Conservation (phyloP, 2,888 invertebrate species). For the Protodeltote pygarga region DNA sequence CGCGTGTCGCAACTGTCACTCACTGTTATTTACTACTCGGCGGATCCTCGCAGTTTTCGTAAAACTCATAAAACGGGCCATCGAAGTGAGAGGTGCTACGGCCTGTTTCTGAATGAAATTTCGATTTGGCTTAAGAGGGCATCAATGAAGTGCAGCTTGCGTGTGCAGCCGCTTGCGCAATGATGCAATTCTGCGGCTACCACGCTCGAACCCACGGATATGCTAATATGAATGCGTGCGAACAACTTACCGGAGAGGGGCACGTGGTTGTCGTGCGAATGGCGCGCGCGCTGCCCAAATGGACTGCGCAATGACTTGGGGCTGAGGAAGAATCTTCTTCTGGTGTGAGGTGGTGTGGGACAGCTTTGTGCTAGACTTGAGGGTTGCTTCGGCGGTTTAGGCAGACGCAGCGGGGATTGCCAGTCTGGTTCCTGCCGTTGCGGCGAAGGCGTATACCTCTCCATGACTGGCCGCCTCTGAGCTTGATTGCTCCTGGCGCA, state of each 20-base stretch:
- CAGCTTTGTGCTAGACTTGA: slow-evolving; percentile 89
- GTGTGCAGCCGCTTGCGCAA: slow-evolving; percentile 64
- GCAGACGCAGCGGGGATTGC: slow-evolving; percentile 86
- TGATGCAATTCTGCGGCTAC: slow-evolving; percentile 66
- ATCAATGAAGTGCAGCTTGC: slow-evolving; percentile 71
- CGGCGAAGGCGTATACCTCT: slow-evolving; percentile 79
- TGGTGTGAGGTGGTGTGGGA: slow-evolving; percentile 92
- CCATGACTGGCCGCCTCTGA: slow-evolving; percentile 75
- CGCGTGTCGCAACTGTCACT: slow-evolving; percentile 76
- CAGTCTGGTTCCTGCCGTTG: slow-evolving; percentile 77
- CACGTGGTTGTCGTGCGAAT: slow-evolving; percentile 88
- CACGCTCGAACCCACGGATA: slow-evolving; percentile 53
- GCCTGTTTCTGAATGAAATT: slow-evolving; percentile 68
- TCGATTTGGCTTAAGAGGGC: slow-evolving; percentile 63
- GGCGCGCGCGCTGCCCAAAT: slow-evolving; percentile 87
- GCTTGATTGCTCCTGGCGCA: slow-evolving; percentile 87
- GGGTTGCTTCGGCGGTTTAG: slow-evolving; percentile 87
- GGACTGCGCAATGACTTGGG: slow-evolving; percentile 93
- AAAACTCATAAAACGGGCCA: slow-evolving; percentile 55
- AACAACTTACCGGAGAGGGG: slow-evolving; percentile 90
- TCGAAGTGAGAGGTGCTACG: slow-evolving; percentile 64
- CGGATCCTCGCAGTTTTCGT: slow-evolving; percentile 65
- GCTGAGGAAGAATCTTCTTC: slow-evolving; percentile 93
- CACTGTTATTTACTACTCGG: slow-evolving; percentile 71
- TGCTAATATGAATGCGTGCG: slow-evolving; percentile 45